Conservation (phyloP, 2,888 invertebrate species). For the Drosophila atripex region DNA sequence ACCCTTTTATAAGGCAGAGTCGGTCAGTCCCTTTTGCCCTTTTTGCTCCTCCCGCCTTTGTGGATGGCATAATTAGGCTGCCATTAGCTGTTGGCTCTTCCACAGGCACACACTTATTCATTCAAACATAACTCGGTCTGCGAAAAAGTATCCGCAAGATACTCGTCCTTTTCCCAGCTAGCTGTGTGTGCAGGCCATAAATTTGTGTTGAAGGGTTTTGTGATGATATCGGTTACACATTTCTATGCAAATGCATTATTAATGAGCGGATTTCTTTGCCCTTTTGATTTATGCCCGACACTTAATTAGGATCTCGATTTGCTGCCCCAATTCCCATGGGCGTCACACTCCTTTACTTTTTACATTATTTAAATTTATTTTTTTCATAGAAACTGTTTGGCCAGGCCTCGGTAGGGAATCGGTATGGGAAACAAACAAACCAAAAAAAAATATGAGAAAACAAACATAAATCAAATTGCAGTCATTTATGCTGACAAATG, state of each 20-base stretch:
- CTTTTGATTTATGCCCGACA: slow-evolving; percentile 69
- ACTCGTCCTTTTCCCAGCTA: slow-evolving; percentile 36
- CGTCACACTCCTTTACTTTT: slow-evolving; percentile 7
- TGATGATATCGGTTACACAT: slow-evolving; percentile 53
- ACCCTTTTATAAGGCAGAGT: slow-evolving; percentile 21
- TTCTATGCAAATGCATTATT: slow-evolving; percentile 73
- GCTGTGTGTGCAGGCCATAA: slow-evolving; percentile 50
- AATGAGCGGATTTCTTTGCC: slow-evolving; percentile 57
- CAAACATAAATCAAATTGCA: slow-evolving; percentile 49
- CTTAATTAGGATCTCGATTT: slow-evolving; percentile 66
- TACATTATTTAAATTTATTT: slow-evolving; percentile 10
- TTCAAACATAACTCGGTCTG: slow-evolving; percentile 16
- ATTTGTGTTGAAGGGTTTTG: slow-evolving; percentile 48
- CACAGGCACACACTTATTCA: slow-evolving; percentile 4
- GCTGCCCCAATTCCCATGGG: slow-evolving; percentile 39
- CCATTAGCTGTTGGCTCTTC: slow-evolving; percentile 61
- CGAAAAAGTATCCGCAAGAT: slow-evolving; percentile 47
- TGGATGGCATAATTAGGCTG: slow-evolving; percentile 73
- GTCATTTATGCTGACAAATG: slow-evolving; percentile 50
- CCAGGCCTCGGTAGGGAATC: background rate
- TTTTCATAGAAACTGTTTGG: slow-evolving; percentile 22
- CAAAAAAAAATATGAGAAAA: slow-evolving; percentile 13
- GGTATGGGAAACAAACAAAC: background rate
- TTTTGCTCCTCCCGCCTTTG: slow-evolving; percentile 19
- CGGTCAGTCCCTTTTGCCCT: background rate